A percentile compares a stretch with the other conserved stretches of the same genome.
phyloP scores from a whole-genome alignment of 2,113 vertebrate genomes.

The Oxyura jamaicensis region DNA sequence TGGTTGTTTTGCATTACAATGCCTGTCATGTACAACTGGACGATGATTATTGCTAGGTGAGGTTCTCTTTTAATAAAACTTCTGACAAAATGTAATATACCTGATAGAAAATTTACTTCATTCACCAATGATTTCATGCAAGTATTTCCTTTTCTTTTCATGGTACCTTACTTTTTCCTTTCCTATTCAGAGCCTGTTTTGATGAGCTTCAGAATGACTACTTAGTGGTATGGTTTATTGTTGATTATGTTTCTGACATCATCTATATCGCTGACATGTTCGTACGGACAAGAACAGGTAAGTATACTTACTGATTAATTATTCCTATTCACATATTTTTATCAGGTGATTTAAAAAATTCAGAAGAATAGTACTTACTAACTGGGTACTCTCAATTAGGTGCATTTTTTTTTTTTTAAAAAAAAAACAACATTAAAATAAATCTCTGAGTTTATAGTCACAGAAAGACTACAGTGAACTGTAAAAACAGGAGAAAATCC shows the following conservation, averaged over 20 bases:
- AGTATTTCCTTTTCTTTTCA: not conserved
- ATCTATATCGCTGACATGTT: constrained; percentile 90
- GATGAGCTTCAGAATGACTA: constrained; percentile 93
- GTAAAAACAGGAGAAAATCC: not conserved
- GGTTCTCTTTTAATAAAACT: not conserved
- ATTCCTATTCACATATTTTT: not conserved
- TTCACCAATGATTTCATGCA: not conserved
- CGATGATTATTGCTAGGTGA: constrained; percentile 93
- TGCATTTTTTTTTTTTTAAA: not conserved
- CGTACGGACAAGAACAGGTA: constrained; percentile 92
- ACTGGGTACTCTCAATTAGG: not conserved
- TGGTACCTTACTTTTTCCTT: not conserved
- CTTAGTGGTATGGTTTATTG: constrained; percentile 82
- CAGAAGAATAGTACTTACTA: not conserved
- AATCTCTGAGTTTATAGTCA: not conserved
- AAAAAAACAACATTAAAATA: not conserved
- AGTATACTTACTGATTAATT: not conserved
- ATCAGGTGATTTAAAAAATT: not conserved
- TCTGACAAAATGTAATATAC: not conserved
- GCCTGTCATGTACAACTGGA: constrained; percentile 99
- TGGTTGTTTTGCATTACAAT: constrained; percentile 92
- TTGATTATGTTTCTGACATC: constrained; percentile 85
- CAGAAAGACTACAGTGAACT: not conserved
- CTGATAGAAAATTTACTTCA: not conserved
- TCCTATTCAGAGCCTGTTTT: constrained; percentile 88